Base-by-base conservation (phyloP, 2,888 invertebrate genomes). In the Drosophila phalerata region DNA sequence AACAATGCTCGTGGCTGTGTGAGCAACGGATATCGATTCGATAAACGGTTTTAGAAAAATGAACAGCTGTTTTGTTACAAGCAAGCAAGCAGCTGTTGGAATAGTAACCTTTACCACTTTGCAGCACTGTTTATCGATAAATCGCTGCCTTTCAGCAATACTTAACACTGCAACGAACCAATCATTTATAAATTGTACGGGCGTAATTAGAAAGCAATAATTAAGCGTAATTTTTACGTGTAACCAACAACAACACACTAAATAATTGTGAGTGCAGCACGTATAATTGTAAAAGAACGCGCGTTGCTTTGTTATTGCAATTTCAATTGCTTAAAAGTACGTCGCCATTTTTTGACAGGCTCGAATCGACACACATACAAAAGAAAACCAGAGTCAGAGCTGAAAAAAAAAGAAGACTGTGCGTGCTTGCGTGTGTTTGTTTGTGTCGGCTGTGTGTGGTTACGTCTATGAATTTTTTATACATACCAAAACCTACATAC, bases 161-260 rank as follows among this genome's bases (percentile, higher is more conserved):
- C 22, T 48, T 70, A 84, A 22, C 79, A 78, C 84, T 82, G 43
- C 34, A 65, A 61, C 53, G 48, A 67, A 38, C 55, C 75, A 67
- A 69, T 79, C 80, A 60, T 85, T 74, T 82, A 67, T n/a, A n/a
- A n/a, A n/a, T 69, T 79, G 80, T 85, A 70, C 88, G 88, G 82
- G 88, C 85, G 88, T 83, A 83, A 83, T 88, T 83, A 88, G 84
- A 88, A 83, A 84, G 89, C 89, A 84, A 78, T 81, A 78, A 88
- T 84, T 86, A 81, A 70, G 85, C 69, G 72, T 71, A 75, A 84
- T 81, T 88, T 86, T 70, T 81, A 86, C 79, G 83, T 86, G 68
- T 69, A 68, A 70, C 62, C 69, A 84, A 87, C 73, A 78, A 86
- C 79, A 84, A 86, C 66, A 83, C 47, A 58, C 19, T 52, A 55